Base-by-base conservation (phyloP, 2,113 vertebrate genomes). In the Apodemus speciosus region DNA sequence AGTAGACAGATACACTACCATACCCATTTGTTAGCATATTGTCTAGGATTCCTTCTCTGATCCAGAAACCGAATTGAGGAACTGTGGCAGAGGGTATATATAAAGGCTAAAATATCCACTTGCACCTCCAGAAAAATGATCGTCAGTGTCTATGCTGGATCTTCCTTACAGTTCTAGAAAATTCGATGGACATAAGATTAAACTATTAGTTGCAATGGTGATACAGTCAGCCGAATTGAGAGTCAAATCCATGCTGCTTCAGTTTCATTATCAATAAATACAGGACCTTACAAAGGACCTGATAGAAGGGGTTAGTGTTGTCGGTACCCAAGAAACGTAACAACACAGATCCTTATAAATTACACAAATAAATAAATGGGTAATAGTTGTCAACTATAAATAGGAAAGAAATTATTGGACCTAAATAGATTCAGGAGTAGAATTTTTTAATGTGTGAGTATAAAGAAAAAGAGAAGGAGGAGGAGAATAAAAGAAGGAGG, bases 181-280 rank as follows among this genome's bases (percentile, higher is more conserved):
- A 88, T 72, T 72, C 0, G 38, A 15, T 95, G 3, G 35, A 35
- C 40, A 25, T 76, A 77, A 76, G 30, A 72, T 79, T 20, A 94
- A 88, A 43, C 91, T 69, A 87, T 79, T 84, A 69, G 30, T 43
- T 46, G 18, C 53, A 77, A 51, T 0, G 86, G 15, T 84, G 75
- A 92, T 56, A 15, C 30, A 43, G 58, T 90, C 2, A 60, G 66
- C 23, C 43, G 77, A 73, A 84, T 62, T 60, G 13, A 80, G 68
- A 93, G 62, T n/a, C 32, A 88, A 40, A 21, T 21, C 35, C 6
- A 51, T 75, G 92, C 88, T 79, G 27, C 32, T 30, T 62, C 58
- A 64, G 2, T 90, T 90, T 51, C 20, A 64, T 94, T 32, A 85
- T 94, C 43, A 85, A 43, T 3, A 94, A 88, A 81, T 51, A 18